phyloP scores from a whole-genome alignment of 2,888 invertebrate genomes.

The Eledona agricola region DNA sequence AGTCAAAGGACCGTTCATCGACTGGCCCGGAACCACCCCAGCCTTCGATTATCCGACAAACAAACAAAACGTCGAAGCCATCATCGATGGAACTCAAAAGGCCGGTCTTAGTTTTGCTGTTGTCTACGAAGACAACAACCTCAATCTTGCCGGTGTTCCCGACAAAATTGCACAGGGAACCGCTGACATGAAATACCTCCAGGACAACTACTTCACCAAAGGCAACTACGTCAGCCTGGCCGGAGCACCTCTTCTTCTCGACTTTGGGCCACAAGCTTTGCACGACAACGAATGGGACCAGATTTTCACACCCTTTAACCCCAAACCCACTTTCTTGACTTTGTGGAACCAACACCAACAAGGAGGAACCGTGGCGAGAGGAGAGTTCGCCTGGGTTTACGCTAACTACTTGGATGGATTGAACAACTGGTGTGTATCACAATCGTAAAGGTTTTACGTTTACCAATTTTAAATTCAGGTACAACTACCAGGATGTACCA shows the following conservation, averaged over 20 bases:
- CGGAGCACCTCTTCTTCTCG: slow-evolving; percentile 3
- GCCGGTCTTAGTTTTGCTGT: slow-evolving; percentile 2
- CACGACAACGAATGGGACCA: background rate
- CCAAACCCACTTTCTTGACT: slow-evolving; percentile 4
- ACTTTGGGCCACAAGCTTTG: slow-evolving; percentile 4
- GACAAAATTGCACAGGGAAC: slow-evolving; percentile 2
- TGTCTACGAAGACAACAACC: slow-evolving; percentile 11
- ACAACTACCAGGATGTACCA: background rate
- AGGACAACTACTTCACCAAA: slow-evolving; percentile 5
- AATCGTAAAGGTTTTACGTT: background rate
- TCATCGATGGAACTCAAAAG: background rate
- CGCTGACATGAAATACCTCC: too few relatives aligned
- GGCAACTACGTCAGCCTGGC: slow-evolving; percentile 1
- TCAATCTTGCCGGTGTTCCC: background rate
- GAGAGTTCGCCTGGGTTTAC: slow-evolving; percentile 1
- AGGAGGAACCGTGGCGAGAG: background rate
- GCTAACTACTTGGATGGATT: background rate
- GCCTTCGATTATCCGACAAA: slow-evolving; percentile 1
- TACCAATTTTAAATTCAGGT: background rate
- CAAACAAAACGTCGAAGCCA: background rate
- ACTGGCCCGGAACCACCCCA: slow-evolving; percentile 5
- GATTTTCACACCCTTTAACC: background rate
- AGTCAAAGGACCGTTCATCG: background rate
- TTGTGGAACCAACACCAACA: slow-evolving; percentile 5
- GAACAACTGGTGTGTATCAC: slow-evolving; percentile 3